Conservation (phyloP, 2,113 vertebrate species). For the Bettongia penicillata region DNA sequence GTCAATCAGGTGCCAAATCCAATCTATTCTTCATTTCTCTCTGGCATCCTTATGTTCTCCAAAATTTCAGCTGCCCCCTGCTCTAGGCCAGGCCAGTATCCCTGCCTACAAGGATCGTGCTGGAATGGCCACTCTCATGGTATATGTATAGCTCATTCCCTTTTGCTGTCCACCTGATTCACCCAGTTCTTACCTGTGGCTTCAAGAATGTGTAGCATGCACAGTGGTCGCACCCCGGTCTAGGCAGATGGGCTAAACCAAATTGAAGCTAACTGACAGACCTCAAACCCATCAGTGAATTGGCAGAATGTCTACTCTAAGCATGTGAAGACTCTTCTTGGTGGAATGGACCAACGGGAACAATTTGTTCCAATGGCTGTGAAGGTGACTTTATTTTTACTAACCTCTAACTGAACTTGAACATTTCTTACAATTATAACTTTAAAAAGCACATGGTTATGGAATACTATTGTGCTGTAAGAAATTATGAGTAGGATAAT, state of each 20-base stretch:
- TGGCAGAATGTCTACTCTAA: neutral
- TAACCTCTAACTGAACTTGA: neutral
- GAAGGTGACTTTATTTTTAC: neutral
- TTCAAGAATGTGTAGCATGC: neutral
- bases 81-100: neutral
- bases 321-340: neutral
- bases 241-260: neutral
- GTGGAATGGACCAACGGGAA: neutral
- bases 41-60: neutral
- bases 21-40: neutral
- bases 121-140: neutral
- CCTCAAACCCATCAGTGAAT: neutral
- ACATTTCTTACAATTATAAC: neutral
- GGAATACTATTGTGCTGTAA: neutral
- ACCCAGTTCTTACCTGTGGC: neutral
- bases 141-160: neutral
- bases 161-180: neutral
- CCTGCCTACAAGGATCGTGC: neutral
- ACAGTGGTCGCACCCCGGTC: neutral
- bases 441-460: neutral
- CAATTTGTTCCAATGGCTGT: neutral
- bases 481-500: neutral
- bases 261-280: neutral
- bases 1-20: neutral
- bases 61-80: neutral